Evolutionary conservation across 2,888 invertebrate species (phyloP).

Genomic region (Hypselothyrea guttata): DNA sequence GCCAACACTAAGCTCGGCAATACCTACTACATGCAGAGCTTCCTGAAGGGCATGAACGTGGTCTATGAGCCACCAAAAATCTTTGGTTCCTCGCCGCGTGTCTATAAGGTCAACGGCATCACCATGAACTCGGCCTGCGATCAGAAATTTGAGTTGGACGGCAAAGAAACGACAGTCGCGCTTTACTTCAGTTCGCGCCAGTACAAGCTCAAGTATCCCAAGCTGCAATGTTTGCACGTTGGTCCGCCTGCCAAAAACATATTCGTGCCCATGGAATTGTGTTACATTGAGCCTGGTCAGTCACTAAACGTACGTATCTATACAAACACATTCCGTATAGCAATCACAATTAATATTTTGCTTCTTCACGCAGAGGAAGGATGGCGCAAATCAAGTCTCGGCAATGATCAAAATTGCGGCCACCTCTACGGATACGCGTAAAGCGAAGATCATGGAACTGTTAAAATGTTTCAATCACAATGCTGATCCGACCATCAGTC

Average conservation of each 20-base stretch:
- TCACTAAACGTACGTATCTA: constrained; percentile 83
- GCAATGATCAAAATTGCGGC: constrained; percentile 95
- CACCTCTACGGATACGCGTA: constrained; percentile 89
- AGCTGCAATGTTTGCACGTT: constrained; percentile 93
- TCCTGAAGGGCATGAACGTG: constrained; percentile 70
- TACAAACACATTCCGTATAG: too few relatives aligned
- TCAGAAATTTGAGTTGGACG: constrained; percentile 79
- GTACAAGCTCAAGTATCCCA: constrained; percentile 84
- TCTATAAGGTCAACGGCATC: constrained; percentile 69
- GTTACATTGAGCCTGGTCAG: constrained; percentile 91
- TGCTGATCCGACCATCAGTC: constrained; percentile 84
- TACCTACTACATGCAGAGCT: constrained; percentile 22
- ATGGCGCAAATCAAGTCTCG: constrained; percentile 91
- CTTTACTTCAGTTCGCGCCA: constrained; percentile 71
- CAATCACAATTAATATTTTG: background rate
- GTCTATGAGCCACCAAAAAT: constrained; percentile 71
- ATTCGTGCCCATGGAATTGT: constrained; percentile 92
- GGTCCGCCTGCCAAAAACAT: constrained; percentile 87
- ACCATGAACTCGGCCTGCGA: constrained; percentile 68
- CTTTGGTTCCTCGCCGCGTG: constrained; percentile 60
- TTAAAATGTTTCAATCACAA: constrained; percentile 73
- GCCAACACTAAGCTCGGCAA: constrained; percentile 13
- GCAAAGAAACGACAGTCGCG: constrained; percentile 81
- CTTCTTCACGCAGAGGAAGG: constrained; percentile 83
- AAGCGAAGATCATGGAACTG: constrained; percentile 88